phyloP scores from a whole-genome alignment of 1,140 invertebrate genomes.

The Drosophila gunungcola region DNA sequence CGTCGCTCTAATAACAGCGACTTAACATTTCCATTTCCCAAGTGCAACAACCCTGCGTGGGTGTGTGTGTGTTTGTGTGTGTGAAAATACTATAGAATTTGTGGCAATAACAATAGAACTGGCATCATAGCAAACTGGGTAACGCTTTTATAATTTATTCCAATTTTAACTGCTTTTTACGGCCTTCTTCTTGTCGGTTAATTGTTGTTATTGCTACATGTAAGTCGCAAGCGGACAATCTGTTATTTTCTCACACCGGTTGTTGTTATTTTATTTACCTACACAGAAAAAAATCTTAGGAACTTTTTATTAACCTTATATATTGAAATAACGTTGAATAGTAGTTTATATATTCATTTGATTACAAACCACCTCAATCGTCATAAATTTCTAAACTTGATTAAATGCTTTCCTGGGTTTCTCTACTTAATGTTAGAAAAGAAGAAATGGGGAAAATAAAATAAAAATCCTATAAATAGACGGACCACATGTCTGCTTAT shows the following conservation, averaged over 20 bases:
- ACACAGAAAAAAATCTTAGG: not conserved
- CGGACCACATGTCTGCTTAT: slow-evolving; percentile 15
- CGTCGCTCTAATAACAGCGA: slow-evolving; percentile 33
- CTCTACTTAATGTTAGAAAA: not conserved
- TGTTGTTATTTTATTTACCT: slow-evolving; percentile 26
- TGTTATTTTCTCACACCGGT: slow-evolving; percentile 52
- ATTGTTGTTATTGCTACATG: slow-evolving; percentile 22
- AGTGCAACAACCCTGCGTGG: slow-evolving; percentile 56
- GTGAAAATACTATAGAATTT: slow-evolving; percentile 46
- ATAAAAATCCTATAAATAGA: slow-evolving; percentile 28
- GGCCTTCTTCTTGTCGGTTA: slow-evolving; percentile 53
- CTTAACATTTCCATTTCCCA: slow-evolving; percentile 50
- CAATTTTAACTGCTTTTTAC: slow-evolving; percentile 41
- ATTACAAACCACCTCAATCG: too few relatives aligned
- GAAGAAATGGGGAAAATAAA: slow-evolving; percentile 12
- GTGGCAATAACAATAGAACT: slow-evolving; percentile 61
- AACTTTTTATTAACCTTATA: too few relatives aligned
- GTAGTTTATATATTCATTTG: too few relatives aligned
- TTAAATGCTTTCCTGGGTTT: not conserved
- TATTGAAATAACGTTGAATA: too few relatives aligned
- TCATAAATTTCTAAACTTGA: not conserved
- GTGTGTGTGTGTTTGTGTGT: slow-evolving; percentile 24
- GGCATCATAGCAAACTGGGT: slow-evolving; percentile 63
- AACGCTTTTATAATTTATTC: slow-evolving; percentile 78
- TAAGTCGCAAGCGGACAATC: slow-evolving; percentile 34